Evolutionary conservation across 1,140 invertebrate species (phyloP).

Genomic region (Sesamia nonagrioides): DNA sequence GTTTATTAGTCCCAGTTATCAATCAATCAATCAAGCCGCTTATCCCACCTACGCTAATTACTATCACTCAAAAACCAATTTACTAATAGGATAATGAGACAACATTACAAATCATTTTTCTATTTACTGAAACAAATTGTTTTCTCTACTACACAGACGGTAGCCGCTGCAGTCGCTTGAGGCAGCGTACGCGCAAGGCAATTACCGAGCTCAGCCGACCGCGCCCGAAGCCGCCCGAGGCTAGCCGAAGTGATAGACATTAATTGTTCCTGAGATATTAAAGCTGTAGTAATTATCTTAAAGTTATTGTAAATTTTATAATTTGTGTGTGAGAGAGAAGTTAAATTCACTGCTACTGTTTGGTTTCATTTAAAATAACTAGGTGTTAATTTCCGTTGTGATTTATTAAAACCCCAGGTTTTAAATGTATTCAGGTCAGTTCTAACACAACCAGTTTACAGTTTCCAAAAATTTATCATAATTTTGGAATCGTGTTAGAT

Average conservation of each 20-base stretch:
- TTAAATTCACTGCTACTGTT: slow-evolving; percentile 40
- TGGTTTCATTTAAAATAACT: slow-evolving; percentile 20
- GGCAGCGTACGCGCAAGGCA: slow-evolving; percentile 61
- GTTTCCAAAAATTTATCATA: too few relatives aligned
- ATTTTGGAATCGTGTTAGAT: background rate
- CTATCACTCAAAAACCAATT: slow-evolving; percentile 50
- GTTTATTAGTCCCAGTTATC: slow-evolving; percentile 1
- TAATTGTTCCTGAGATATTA: slow-evolving; percentile 69
- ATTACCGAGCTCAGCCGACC: slow-evolving; percentile 60
- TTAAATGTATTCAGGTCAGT: background rate
- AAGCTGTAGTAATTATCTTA: slow-evolving; percentile 58
- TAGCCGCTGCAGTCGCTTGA: slow-evolving; percentile 58
- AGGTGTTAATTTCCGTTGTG: slow-evolving; percentile 18
- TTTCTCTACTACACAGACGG: slow-evolving; percentile 57
- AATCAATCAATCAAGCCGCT: slow-evolving; percentile 35
- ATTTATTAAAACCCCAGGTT: background rate
- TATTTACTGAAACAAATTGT: slow-evolving; percentile 66
- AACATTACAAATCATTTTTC: slow-evolving; percentile 60
- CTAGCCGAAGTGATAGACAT: slow-evolving; percentile 65
- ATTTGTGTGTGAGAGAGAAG: slow-evolving; percentile 29
- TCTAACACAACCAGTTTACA: background rate
- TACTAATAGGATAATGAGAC: slow-evolving; percentile 61
- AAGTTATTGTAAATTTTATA: slow-evolving; percentile 47
- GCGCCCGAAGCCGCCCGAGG: slow-evolving; percentile 61
- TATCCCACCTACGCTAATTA: slow-evolving; percentile 34